A percentile compares a stretch with the other conserved stretches of the same genome.
These are phyloP conservation scores for Probosciger aterrimus DNA, from an alignment of 2,113 vertebrate species.

Conservation along the genomic window DNA sequence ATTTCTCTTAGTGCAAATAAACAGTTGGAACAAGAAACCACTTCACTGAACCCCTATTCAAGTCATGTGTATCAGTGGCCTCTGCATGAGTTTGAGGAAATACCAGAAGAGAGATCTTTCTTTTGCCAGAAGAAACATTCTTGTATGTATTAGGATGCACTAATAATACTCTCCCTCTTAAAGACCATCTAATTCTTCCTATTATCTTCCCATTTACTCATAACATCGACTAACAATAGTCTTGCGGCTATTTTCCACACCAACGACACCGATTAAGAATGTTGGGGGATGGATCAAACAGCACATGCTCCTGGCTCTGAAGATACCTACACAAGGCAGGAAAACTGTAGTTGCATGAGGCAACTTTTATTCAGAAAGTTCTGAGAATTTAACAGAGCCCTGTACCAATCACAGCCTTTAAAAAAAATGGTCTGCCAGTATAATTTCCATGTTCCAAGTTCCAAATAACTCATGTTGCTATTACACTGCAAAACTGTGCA, in stretches of 20 bases:
- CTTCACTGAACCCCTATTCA: no score
- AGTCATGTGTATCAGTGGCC: neutral
- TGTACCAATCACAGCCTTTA: neutral
- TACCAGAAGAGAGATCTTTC: neutral
- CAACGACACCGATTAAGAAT: neutral
- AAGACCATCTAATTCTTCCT: neutral
- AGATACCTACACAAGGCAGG: neutral
- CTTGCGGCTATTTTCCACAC: neutral
- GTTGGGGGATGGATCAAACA: neutral
- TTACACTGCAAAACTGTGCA: neutral
- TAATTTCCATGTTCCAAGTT: neutral
- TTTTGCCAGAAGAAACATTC: neutral
- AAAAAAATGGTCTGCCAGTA: neutral
- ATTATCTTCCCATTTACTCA: neutral
- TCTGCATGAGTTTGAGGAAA: rapidly evolving
- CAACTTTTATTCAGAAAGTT: neutral
- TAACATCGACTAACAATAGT: neutral
- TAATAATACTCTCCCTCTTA: neutral
- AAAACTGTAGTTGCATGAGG: neutral
- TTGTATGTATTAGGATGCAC: neutral
- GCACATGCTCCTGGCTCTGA: neutral
- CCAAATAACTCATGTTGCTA: neutral
- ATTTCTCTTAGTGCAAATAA: neutral
- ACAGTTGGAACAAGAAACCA: neutral
- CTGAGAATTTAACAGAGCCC: neutral